Conservation (phyloP, 2,888 invertebrate species). For the Ceriagrion tenellum region DNA sequence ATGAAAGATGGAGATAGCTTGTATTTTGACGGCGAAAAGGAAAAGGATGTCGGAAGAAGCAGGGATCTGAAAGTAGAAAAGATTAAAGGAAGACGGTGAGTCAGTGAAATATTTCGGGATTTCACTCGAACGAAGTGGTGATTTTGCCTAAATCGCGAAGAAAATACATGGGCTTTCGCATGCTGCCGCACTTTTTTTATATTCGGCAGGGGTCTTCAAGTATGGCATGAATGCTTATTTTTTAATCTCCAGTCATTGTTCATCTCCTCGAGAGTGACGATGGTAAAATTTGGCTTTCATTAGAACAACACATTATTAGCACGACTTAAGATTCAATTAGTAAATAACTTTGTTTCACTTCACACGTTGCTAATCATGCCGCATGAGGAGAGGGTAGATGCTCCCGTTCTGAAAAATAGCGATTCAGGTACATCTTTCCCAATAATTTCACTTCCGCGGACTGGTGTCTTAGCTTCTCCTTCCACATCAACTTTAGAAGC, state of each 20-base stretch:
- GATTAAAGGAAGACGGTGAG: not conserved
- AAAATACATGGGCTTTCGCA: not conserved
- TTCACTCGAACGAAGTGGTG: not conserved
- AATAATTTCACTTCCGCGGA: not conserved
- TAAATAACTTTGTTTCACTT: not conserved
- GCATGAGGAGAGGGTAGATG: not conserved
- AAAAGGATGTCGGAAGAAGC: not conserved
- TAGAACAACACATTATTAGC: not conserved
- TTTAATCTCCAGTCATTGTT: too few relatives aligned
- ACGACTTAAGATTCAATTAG: not conserved
- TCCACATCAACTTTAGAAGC: constrained; percentile 60
- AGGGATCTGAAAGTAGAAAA: not conserved
- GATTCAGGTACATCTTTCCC: not conserved
- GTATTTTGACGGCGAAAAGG: not conserved
- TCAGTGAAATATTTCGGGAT: not conserved
- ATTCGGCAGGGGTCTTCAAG: too few relatives aligned
- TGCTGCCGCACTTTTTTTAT: too few relatives aligned
- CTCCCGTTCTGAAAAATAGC: not conserved
- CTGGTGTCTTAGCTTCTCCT: constrained; percentile 32
- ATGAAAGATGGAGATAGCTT: not conserved
- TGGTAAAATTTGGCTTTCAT: too few relatives aligned
- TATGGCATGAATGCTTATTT: too few relatives aligned
- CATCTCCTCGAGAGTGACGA: too few relatives aligned
- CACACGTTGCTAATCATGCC: not conserved
- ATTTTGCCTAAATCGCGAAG: not conserved